A percentile compares a stretch with the other conserved stretches of the same genome.
phyloP scores from a whole-genome alignment of 2,888 invertebrate species.

The Acanthacorydalis orientalis region DNA sequence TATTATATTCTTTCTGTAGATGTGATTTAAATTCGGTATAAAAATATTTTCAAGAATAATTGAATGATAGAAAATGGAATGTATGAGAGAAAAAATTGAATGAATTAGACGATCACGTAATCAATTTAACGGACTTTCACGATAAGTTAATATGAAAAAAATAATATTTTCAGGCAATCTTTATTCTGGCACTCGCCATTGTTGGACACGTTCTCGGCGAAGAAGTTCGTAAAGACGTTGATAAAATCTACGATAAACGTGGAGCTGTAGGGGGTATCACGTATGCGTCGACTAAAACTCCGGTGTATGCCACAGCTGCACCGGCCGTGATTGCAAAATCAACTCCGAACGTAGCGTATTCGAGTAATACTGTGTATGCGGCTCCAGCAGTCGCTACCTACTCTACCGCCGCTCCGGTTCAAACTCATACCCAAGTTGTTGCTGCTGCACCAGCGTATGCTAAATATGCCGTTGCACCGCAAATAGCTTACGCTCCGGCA shows the following conservation, averaged over 20 bases:
- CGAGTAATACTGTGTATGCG: constrained; percentile 2
- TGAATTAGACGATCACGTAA: too few relatives aligned
- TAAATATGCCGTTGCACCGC: not conserved
- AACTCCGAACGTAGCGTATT: constrained; percentile 9
- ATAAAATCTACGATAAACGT: constrained; percentile 6
- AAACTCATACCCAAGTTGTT: not conserved
- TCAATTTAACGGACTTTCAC: too few relatives aligned
- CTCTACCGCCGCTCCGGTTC: not conserved
- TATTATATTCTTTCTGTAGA: too few relatives aligned
- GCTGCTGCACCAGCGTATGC: not conserved
- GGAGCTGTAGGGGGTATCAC: constrained; percentile 4
- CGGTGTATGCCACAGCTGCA: not conserved
- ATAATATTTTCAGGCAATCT: not conserved
- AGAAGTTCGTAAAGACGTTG: not conserved
- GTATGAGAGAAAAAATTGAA: too few relatives aligned
- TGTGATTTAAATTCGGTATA: too few relatives aligned
- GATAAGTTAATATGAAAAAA: not conserved
- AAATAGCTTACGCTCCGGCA: not conserved
- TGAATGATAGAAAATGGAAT: too few relatives aligned
- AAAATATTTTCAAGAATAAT: too few relatives aligned
- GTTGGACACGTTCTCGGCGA: constrained; percentile 6
- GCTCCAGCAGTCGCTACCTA: not conserved
- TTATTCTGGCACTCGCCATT: constrained; percentile 2
- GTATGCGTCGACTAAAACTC: constrained; percentile 2
- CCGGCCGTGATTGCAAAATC: not conserved